Base-by-base conservation (phyloP, 2,888 invertebrate genomes). In the Rutpela maculata region DNA sequence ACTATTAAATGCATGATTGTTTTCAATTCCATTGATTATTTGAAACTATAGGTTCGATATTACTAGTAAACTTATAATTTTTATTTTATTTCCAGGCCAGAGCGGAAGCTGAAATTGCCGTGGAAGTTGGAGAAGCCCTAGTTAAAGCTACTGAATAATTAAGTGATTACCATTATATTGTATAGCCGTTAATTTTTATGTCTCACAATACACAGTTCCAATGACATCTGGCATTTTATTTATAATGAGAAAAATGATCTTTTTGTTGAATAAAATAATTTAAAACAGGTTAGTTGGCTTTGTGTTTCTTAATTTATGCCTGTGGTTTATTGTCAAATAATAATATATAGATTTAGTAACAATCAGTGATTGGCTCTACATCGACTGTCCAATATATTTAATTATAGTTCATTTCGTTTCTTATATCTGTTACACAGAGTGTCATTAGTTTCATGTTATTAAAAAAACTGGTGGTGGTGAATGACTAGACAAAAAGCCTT, bases 71-170 rank as follows among this genome's bases (percentile, higher is more conserved):
- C 0, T 15, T 55, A 26, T 55, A 55, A 11, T 62, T 69, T 59
- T 65, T 26, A 74, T 31, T 82, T 78, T 71, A 76, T 74, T 90
- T 91, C 9, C 88, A 94, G 94, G 94, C 93, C 63, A 93, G 92
- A 89, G 98, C 98, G 17, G 97, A 98, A 91, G 99, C 98, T 70
- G 94, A 94, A 80, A 97, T 99, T 87, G 97, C 97, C 55, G 91
- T 99, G 10, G 99, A 99, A 91, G 98, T 98, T 72, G 97, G 96
- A 70, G 98, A 99, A 91, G 98, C 98, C 83, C 92, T 99, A 84
- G 95, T 97, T 73, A 96, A 96, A 90, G 98, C 98, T 80, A 92
- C 93, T 77, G 91, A 92, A 89, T 93, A 93, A 91, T 87, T 38
- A 50, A 72, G 72, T 72, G 17, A 31, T 38, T 60, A 81, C 76